Evolutionary conservation across 2,888 invertebrate species (phyloP).

Genomic region (Drosophila barbarae): DNA sequence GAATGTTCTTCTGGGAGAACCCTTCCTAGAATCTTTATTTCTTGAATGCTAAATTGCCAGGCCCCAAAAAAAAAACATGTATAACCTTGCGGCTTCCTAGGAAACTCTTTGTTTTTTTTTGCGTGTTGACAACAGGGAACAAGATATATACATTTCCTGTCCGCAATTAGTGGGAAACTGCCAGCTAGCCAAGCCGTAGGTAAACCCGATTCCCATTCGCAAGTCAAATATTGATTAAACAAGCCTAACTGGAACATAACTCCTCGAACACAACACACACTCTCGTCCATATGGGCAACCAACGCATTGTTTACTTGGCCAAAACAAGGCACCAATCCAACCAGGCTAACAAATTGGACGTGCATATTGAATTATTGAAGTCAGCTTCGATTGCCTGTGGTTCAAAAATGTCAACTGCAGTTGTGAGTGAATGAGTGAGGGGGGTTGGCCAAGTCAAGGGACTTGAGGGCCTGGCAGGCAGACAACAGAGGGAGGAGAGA

Average conservation of each 20-base stretch:
- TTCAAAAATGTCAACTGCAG: conserved; percentile 39
- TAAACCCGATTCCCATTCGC: conserved; percentile 15
- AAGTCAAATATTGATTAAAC: conserved; percentile 47
- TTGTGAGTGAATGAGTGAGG: conserved; percentile 1
- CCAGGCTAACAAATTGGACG: conserved; percentile 39
- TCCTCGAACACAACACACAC: conserved; percentile 6
- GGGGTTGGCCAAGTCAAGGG: conserved; percentile 11
- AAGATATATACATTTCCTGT: conserved; percentile 20
- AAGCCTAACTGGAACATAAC: conserved; percentile 38
- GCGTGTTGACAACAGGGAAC: conserved; percentile 23
- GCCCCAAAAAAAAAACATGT: conserved; percentile 38
- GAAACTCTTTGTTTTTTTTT: conserved; percentile 19
- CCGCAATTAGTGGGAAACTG: conserved; percentile 25
- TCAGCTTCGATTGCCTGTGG: conserved; percentile 26
- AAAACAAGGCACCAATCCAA: conserved; percentile 51
- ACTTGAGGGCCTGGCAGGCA: background rate
- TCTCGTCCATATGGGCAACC: conserved; percentile 5
- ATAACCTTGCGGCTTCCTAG: conserved; percentile 13
- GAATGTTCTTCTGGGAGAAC: conserved; percentile 19
- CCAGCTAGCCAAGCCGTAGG: conserved; percentile 5
- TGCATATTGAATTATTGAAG: conserved; percentile 48
- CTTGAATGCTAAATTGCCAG: conserved; percentile 22
- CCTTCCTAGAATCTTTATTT: conserved; percentile 36
- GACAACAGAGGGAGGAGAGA: background rate
- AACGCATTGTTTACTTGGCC: conserved; percentile 56